phyloP scores from a whole-genome alignment of 2,797 vertebrate species.

The Gouania willdenowi region DNA sequence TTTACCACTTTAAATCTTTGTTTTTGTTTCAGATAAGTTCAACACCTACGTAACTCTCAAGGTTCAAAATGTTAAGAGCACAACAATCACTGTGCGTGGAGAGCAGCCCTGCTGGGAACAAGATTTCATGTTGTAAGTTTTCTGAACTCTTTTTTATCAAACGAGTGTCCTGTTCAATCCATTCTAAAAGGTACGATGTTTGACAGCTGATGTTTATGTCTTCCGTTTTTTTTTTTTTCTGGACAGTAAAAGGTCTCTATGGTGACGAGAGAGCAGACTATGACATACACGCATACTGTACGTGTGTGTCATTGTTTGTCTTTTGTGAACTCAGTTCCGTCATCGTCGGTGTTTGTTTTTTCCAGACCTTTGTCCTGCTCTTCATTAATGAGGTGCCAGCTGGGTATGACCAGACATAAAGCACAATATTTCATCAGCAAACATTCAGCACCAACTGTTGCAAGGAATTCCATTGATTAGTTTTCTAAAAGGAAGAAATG shows the following conservation, averaged over 20 bases:
- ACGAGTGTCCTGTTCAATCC: too few relatives aligned
- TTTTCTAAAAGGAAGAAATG: too few relatives aligned
- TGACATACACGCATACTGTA: conserved; percentile 10
- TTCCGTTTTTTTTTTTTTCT: conserved; percentile 35
- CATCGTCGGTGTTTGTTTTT: conserved; percentile 65
- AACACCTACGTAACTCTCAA: conserved; percentile 96
- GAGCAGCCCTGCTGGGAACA: conserved; percentile 96
- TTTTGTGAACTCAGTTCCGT: conserved; percentile 55
- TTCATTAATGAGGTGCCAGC: conserved; percentile 35
- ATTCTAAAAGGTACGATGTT: background rate
- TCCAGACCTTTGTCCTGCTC: conserved; percentile 54
- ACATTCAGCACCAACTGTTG: conserved; percentile 18
- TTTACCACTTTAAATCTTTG: background rate
- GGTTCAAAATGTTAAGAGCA: conserved; percentile 98
- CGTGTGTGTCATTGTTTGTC: conserved; percentile 61
- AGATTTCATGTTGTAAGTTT: conserved; percentile 98
- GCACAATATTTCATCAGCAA: conserved; percentile 12
- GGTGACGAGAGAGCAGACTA: conserved; percentile 25
- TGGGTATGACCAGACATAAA: conserved; percentile 13
- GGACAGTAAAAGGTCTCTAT: conserved; percentile 51
- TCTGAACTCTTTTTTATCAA: too few relatives aligned
- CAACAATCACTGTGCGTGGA: conserved; percentile 90
- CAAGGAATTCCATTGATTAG: too few relatives aligned
- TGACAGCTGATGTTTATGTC: conserved; percentile 33
- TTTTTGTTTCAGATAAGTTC: conserved; percentile 85